Base-by-base conservation (phyloP, 1,140 invertebrate species). In the Cydia pomonella region DNA sequence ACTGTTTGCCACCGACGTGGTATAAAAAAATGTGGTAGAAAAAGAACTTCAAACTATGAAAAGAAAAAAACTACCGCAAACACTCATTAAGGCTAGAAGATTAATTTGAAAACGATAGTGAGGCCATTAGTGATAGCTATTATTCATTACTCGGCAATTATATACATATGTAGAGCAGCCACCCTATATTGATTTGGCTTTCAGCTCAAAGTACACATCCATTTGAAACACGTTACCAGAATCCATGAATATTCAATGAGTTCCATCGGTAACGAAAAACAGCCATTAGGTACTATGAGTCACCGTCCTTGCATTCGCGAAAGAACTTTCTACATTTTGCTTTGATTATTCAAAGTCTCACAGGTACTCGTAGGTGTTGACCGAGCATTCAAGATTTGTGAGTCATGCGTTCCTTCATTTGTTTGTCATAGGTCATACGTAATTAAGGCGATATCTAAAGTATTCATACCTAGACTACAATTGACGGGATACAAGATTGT, bases 111-210 rank as follows among this genome's bases (percentile, higher is more conserved):
- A 69, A 69, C 64, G 16, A 69, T 38, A 29, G 16, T 6, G 18
- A 27, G 73, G 71, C 69, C 78, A 79, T 79, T 75, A 79, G 71
- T 73, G 25, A 29, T 38, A 21, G 64, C 5, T n/a, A 69, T 69
- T 41, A 69, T 71, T 80, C 76, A 73, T 76, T 80, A 74, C 73
- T 74, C 63, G 13, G 74, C 38, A 21, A 27, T 53, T 21, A 9
- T 12, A 9, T 23, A 16, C 9, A 44, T 12, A 41, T 62, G 69
- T 75, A 69, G 29, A 71, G 18, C 53, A 47, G 47, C 71, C 72
- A 50, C 72, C 62, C 29, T 50, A 50, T 79, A 79, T 77, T 75
- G 78, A 77, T 79, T 79, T 21, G 16, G 66, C 74, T 74, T 75
- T 77, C 53, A 41, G 62, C 74, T 69, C 50, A 77, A 41, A 76